These are phyloP conservation scores for Drosophila cracens DNA, from an alignment of 2,888 invertebrate species.

Conservation along the genomic window DNA sequence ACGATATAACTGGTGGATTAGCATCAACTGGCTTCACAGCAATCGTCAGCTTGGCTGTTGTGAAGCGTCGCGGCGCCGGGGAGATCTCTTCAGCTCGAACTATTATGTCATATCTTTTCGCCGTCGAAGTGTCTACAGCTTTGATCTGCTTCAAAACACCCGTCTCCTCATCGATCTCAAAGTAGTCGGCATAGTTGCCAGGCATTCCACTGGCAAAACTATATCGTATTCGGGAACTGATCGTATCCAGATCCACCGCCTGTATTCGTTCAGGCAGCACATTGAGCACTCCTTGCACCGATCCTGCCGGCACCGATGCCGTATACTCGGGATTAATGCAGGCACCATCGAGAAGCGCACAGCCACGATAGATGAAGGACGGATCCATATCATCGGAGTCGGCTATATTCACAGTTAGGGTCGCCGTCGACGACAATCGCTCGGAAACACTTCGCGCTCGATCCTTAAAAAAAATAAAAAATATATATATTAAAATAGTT, in stretches of 20 bases:
- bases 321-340: conserved; percentile 95
- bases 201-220: conserved; percentile 93
- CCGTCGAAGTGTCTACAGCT: conserved; percentile 92
- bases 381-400: conserved; percentile 97
- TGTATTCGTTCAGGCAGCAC: conserved; percentile 95
- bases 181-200: conserved; percentile 91
- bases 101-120: conserved; percentile 92
- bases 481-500: conserved; percentile 1
- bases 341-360: conserved; percentile 91
- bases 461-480: conserved; percentile 87
- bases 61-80: conserved; percentile 91
- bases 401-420: conserved; percentile 92
- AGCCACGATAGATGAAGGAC: conserved; percentile 95
- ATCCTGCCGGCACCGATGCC: conserved; percentile 91
- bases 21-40: conserved; percentile 94
- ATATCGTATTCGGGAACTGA: conserved; percentile 93
- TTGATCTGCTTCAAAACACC: conserved; percentile 93
- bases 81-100: conserved; percentile 95
- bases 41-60: conserved; percentile 92
- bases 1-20: conserved; percentile 91
- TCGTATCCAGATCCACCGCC: conserved; percentile 95
- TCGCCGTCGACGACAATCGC: conserved; percentile 93
- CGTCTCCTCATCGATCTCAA: conserved; percentile 92
- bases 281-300: conserved; percentile 92
- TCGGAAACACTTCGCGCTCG: conserved; percentile 92